These are phyloP conservation scores for Brachyptera risi DNA, from an alignment of 2,888 invertebrate species.

Conservation along the genomic window DNA sequence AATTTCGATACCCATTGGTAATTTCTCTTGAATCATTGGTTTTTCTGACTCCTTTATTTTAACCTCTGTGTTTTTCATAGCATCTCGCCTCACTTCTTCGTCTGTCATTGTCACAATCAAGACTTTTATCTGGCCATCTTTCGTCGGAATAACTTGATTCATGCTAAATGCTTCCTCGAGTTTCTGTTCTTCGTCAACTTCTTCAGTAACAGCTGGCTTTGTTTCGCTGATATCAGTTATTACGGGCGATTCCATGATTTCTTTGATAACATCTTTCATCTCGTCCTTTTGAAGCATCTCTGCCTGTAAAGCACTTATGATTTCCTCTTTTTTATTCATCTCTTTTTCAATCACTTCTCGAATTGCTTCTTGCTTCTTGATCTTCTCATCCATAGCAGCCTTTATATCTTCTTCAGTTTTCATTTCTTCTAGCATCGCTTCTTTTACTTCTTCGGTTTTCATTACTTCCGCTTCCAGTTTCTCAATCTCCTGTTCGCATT, in stretches of 20 bases:
- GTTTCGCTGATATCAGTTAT: no score
- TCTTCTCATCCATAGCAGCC: constrained; percentile 29
- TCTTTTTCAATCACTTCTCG: constrained; percentile 38
- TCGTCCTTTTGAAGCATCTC: constrained; percentile 9
- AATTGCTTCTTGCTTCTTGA: constrained; percentile 43
- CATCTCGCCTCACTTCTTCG: constrained; percentile 9
- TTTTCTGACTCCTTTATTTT: neutral
- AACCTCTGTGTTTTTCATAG: neutral
- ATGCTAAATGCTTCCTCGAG: neutral
- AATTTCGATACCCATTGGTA: neutral
- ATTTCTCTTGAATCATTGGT: neutral
- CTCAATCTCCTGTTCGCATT: constrained; percentile 19
- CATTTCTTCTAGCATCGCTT: constrained; percentile 5
- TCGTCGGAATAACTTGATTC: neutral
- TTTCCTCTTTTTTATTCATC: constrained; percentile 41
- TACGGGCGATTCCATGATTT: no score
- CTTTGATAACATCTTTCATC: neutral
- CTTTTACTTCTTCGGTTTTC: constrained; percentile 32
- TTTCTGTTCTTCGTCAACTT: neutral
- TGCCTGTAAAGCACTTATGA: constrained; percentile 10
- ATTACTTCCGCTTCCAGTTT: constrained; percentile 44
- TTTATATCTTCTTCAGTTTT: constrained; percentile 1
- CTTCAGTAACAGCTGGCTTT: neutral
- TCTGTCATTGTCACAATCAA: neutral
- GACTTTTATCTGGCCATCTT: constrained; percentile 2